Conservation (phyloP, 2,888 invertebrate species). For the Campoplex nolae region DNA sequence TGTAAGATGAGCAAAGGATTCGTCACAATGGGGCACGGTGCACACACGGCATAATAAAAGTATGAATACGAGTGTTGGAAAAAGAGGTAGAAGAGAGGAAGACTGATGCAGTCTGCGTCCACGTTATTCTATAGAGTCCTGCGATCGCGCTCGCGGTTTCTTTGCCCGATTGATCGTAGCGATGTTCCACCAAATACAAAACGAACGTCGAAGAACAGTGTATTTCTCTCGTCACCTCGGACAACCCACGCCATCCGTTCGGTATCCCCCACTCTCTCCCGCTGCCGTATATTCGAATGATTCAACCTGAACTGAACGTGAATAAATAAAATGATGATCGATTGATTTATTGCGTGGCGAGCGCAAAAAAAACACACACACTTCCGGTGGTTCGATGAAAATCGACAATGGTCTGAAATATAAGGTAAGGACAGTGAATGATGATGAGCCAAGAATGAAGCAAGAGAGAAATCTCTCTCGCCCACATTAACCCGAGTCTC, state of each 20-base stretch:
- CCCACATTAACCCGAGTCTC: not conserved
- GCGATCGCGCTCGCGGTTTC: not conserved
- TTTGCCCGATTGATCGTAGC: slow-evolving; percentile 1
- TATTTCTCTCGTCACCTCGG: not conserved
- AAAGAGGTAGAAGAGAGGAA: not conserved
- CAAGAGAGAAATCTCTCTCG: not conserved
- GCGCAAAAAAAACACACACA: not conserved
- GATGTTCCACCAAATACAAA: not conserved
- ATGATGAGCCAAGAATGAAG: not conserved
- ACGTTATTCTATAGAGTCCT: not conserved
- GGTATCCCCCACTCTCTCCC: not conserved
- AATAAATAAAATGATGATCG: slow-evolving; percentile 1
- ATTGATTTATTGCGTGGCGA: not conserved
- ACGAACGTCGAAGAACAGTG: not conserved
- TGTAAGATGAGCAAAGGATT: not conserved
- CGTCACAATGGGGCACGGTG: not conserved
- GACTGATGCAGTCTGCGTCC: not conserved
- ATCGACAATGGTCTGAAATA: not conserved
- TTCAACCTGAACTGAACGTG: not conserved
- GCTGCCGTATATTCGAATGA: not conserved
- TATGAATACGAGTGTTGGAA: not conserved
- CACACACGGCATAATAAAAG: not conserved
- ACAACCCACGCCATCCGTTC: slow-evolving; percentile 14
- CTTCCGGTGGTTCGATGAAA: not conserved
- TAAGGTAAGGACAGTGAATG: not conserved